phyloP scores from a whole-genome alignment of 2,888 invertebrate species.

The Patella pellucida region DNA sequence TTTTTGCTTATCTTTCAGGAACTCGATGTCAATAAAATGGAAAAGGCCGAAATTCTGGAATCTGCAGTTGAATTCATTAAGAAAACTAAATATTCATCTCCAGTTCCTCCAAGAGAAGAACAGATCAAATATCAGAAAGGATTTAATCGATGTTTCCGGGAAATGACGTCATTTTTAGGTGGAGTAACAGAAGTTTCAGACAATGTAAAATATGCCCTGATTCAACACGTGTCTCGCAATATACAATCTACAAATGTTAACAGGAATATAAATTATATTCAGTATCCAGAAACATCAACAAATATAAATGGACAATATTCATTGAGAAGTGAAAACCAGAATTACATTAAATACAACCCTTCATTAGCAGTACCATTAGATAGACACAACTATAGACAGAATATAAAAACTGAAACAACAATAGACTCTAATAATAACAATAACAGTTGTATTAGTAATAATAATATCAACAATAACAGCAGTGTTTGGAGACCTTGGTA shows the following conservation, averaged over 20 bases:
- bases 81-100: neutral
- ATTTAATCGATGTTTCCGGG: neutral
- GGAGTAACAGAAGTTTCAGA: neutral
- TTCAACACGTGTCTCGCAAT: neutral
- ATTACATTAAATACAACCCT: neutral
- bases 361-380: neutral
- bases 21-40: neutral
- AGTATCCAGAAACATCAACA: neutral
- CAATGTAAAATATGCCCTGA: neutral
- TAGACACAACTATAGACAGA: neutral
- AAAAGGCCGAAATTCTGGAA: neutral
- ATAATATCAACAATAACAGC: too few relatives aligned
- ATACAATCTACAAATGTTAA: neutral
- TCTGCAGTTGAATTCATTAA: neutral
- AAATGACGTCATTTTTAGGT: neutral
- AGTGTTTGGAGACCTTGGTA: too few relatives aligned
- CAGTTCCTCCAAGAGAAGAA: neutral
- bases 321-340: neutral
- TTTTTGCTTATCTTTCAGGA: neutral
- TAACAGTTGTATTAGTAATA: too few relatives aligned
- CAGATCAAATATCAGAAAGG: neutral
- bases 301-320: neutral
- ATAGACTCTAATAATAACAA: too few relatives aligned
- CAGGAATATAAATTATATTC: neutral
- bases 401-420: neutral